Conservation (phyloP, 2,797 vertebrate genomes). For the Takifugu ocellatus region DNA sequence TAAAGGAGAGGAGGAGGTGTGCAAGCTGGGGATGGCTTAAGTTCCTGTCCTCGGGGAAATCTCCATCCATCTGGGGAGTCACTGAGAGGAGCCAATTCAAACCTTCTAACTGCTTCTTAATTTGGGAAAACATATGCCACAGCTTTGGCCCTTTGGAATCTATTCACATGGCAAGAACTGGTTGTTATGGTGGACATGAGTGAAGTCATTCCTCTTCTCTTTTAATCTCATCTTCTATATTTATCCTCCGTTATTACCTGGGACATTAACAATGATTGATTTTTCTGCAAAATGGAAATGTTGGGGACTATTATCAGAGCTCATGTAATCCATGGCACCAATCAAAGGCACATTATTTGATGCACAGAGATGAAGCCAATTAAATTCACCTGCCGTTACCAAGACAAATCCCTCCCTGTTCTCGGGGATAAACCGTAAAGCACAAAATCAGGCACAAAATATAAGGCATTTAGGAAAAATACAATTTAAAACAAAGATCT, state of each 20-base stretch:
- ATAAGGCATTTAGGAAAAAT: no score
- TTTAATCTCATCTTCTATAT: conserved; percentile 6
- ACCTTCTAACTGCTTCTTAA: conserved; percentile 56
- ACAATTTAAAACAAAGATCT: no score
- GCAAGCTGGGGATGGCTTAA: conserved; percentile 42
- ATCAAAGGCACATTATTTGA: conserved; percentile 9
- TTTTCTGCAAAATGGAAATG: conserved; percentile 16
- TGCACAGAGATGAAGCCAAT: conserved; percentile 5
- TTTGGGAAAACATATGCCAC: conserved; percentile 66
- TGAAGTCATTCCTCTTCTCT: conserved; percentile 2
- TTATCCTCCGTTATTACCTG: not conserved
- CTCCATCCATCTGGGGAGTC: conserved; percentile 61
- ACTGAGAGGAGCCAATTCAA: conserved; percentile 53
- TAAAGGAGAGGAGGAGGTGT: conserved; percentile 37
- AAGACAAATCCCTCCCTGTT: conserved; percentile 8
- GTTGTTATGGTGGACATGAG: conserved; percentile 50
- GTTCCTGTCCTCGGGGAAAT: conserved; percentile 62
- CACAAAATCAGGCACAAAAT: not conserved
- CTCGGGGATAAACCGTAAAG: conserved; percentile 13
- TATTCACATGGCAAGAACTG: conserved; percentile 41
- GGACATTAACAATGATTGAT: conserved; percentile 14
- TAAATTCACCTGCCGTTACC: conserved; percentile 14
- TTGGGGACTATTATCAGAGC: conserved; percentile 11
- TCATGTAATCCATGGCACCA: conserved; percentile 19
- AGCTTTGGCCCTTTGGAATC: conserved; percentile 54